phyloP scores from a whole-genome alignment of 2,797 vertebrate genomes.

The Argyrosomus regius region DNA sequence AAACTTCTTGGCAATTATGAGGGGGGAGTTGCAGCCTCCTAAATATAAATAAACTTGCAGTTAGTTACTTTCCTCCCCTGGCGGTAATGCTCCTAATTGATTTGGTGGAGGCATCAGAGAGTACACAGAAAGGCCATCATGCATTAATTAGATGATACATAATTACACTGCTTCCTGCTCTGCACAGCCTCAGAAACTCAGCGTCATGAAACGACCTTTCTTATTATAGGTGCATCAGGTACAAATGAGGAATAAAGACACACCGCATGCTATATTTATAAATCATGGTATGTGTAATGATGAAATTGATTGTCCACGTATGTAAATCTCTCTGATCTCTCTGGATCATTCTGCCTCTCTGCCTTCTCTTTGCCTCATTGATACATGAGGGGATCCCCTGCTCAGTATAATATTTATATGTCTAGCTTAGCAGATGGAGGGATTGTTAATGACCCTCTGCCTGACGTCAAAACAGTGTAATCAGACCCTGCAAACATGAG shows the following conservation, averaged over 20 bases:
- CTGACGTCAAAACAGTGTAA: conserved; percentile 75
- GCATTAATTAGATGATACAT: conserved; percentile 65
- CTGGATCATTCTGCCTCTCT: conserved; percentile 11
- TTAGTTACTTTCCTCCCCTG: conserved; percentile 29
- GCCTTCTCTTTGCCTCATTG: conserved; percentile 9
- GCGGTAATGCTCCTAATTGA: conserved; percentile 45
- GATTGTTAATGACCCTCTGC: conserved; percentile 61
- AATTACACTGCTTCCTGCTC: conserved; percentile 53
- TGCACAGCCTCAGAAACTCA: conserved; percentile 33
- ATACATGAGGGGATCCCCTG: conserved; percentile 60
- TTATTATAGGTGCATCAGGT: background rate
- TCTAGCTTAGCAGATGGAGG: conserved; percentile 58
- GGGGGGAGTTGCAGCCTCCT: background rate
- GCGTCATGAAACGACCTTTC: background rate
- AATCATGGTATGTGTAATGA: background rate
- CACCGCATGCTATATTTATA: background rate
- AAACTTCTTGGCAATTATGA: background rate
- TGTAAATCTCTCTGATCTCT: background rate
- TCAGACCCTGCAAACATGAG: conserved; percentile 67
- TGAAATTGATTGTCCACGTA: background rate
- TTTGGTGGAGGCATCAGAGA: conserved; percentile 36
- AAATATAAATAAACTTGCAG: conserved; percentile 11
- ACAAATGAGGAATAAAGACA: background rate
- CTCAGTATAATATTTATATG: conserved; percentile 26
- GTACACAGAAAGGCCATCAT: conserved; percentile 54